Conservation (phyloP, 2,888 invertebrate species). For the Meteorus cinctellus region DNA sequence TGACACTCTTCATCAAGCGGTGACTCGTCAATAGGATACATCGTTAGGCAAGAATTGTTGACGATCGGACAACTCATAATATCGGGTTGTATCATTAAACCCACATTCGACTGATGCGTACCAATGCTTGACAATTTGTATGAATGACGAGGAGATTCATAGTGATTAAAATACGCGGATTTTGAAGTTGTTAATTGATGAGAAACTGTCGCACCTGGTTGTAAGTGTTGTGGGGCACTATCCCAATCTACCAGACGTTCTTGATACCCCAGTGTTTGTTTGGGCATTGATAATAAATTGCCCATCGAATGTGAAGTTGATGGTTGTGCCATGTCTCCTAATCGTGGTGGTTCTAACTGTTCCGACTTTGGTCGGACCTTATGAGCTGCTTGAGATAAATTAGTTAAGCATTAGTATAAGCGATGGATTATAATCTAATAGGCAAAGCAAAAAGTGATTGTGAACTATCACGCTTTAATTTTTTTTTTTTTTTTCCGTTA, state of each 20-base stretch:
- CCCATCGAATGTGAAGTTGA: constrained; percentile 71
- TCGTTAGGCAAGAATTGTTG: constrained; percentile 53
- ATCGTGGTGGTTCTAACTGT: constrained; percentile 65
- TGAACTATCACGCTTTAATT: not conserved
- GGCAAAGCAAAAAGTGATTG: not conserved
- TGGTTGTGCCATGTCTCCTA: constrained; percentile 59
- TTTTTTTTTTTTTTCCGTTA: not conserved
- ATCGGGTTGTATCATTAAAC: constrained; percentile 40
- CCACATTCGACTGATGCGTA: constrained; percentile 44
- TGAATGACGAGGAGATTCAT: constrained; percentile 52
- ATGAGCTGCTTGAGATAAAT: constrained; percentile 67
- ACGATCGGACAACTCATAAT: constrained; percentile 50
- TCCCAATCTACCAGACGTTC: constrained; percentile 70
- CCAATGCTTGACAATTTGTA: constrained; percentile 48
- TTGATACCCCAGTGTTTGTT: constrained; percentile 61
- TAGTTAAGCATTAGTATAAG: constrained; percentile 69
- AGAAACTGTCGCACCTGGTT: constrained; percentile 66
- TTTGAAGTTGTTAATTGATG: constrained; percentile 48
- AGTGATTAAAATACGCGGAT: constrained; percentile 51
- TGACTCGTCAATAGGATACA: constrained; percentile 58
- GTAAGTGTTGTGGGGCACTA: constrained; percentile 56
- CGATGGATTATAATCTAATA: constrained; percentile 34
- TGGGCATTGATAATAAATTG: constrained; percentile 68
- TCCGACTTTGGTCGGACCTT: constrained; percentile 71
- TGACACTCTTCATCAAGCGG: constrained; percentile 51